These are phyloP conservation scores for Aulostomus chinensis DNA, from an alignment of 2,797 vertebrate species.

Conservation along the genomic window DNA sequence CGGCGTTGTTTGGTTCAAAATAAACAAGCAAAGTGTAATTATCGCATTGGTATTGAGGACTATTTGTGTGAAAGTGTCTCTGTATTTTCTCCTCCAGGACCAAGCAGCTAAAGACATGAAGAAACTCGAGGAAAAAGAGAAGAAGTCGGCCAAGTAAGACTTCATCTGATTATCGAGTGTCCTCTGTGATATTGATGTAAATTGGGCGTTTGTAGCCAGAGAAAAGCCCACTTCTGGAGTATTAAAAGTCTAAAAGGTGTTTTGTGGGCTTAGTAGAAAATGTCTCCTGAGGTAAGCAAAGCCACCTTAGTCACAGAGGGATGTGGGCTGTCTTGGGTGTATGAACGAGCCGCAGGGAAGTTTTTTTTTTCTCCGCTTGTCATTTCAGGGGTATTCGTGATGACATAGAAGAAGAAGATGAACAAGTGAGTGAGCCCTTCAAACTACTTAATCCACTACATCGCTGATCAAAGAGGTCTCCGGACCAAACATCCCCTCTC, in stretches of 20 bases:
- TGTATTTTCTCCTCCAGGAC: conserved; percentile 78
- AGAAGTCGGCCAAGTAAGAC: conserved; percentile 94
- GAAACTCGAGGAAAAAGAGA: conserved; percentile 96
- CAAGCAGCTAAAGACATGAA: conserved; percentile 98
- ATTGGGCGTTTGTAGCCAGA: background rate
- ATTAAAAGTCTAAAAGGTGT: too few species aligned
- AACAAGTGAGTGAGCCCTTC: conserved; percentile 98
- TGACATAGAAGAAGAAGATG: conserved; percentile 99
- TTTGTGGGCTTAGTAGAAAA: conserved; percentile 1
- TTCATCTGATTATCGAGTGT: background rate
- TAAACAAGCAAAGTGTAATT: too few species aligned
- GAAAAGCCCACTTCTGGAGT: background rate
- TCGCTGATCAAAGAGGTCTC: conserved; percentile 60
- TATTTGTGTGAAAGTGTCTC: background rate
- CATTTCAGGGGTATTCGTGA: conserved; percentile 99
- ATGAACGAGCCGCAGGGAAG: conserved; percentile 99
- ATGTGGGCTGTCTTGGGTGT: conserved; percentile 85
- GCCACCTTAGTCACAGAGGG: conserved; percentile 42
- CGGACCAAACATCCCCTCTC: conserved; percentile 39
- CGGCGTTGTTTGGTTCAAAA: too few species aligned
- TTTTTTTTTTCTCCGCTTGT: conserved; percentile 99
- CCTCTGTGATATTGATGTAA: background rate
- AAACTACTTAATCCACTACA: conserved; percentile 72
- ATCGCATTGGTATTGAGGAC: too few species aligned
- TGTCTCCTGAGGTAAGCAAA: conserved; percentile 39